Base-by-base conservation (phyloP, 2,113 vertebrate genomes). In the Agelaius tricolor region DNA sequence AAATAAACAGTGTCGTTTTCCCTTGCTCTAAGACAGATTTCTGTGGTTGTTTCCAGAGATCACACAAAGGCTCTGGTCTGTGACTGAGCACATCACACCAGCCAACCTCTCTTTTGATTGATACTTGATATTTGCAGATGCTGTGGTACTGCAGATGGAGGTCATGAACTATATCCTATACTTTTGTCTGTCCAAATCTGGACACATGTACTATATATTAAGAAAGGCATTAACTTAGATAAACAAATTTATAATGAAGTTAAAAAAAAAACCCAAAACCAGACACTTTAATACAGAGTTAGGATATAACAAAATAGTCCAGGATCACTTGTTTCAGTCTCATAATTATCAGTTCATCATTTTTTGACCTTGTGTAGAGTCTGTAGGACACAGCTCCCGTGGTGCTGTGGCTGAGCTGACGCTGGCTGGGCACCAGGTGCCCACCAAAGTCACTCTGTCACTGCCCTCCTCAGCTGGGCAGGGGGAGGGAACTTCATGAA, bases 51-150 rank as follows among this genome's bases (percentile, higher is more conserved):
- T 95, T 73, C 78, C 55, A 73, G 75, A 80, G 55, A 44, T 49
- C 59, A 79, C 54, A 49, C 16, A 62, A 93, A 93, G 75, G 67
- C 75, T 93, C 35, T 96, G 87, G 67, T 79, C 55, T 96, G 91
- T 93, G 84, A 80, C 84, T 80, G 63, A 90, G 82, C 72, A 43
- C 51, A 86, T 96, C 33, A 47, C 4, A 6, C 54, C 59, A 54
- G 51, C 46, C 66, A 63, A 73, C 71, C 84, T 94, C 37, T 89
- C 31, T 71, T 72, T 69, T 91, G 89, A 85, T 83, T 80, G 89
- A 85, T 82, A 94, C 92, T 93, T 94, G 51, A 19, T 94, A 91
- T 83, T 87, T 95, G 55, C 35, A 86, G 62, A 67, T 67, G 51
- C 43, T 85, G 33, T 76, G 54, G 52, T 31, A 41, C 59, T 67